phyloP scores from a whole-genome alignment of 2,797 vertebrate species.

The Thripadectes ignobilis region DNA sequence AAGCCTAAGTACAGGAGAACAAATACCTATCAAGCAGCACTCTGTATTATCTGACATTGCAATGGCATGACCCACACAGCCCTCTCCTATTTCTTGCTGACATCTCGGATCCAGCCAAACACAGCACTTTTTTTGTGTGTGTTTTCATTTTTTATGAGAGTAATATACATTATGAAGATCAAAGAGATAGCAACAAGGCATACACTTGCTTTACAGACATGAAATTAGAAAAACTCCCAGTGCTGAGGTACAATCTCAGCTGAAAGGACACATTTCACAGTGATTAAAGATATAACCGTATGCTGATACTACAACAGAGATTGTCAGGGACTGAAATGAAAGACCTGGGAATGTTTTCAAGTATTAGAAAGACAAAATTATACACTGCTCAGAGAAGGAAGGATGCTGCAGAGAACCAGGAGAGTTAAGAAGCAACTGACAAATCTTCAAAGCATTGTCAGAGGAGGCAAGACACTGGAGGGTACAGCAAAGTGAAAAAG shows the following conservation, averaged over 20 bases:
- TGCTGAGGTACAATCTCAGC: background rate
- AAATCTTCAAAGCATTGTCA: background rate
- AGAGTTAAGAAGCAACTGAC: background rate
- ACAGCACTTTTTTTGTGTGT: background rate
- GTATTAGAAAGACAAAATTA: slow-evolving; percentile 2
- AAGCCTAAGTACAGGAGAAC: background rate
- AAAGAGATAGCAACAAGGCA: background rate
- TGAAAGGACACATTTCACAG: background rate
- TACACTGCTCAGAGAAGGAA: background rate
- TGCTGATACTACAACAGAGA: background rate
- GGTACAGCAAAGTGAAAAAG: background rate
- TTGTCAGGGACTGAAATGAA: background rate
- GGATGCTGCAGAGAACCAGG: background rate
- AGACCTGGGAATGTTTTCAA: background rate
- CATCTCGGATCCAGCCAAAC: background rate
- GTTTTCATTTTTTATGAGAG: background rate
- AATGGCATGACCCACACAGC: background rate
- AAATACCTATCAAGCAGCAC: background rate
- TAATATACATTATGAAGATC: background rate
- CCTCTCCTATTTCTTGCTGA: slow-evolving; percentile 32
- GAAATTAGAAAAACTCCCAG: background rate
- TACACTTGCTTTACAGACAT: background rate
- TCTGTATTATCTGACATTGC: background rate
- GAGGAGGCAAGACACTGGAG: background rate
- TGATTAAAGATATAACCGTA: background rate